Base-by-base conservation (phyloP, 2,888 invertebrate genomes). In the Coenonympha glycerion region DNA sequence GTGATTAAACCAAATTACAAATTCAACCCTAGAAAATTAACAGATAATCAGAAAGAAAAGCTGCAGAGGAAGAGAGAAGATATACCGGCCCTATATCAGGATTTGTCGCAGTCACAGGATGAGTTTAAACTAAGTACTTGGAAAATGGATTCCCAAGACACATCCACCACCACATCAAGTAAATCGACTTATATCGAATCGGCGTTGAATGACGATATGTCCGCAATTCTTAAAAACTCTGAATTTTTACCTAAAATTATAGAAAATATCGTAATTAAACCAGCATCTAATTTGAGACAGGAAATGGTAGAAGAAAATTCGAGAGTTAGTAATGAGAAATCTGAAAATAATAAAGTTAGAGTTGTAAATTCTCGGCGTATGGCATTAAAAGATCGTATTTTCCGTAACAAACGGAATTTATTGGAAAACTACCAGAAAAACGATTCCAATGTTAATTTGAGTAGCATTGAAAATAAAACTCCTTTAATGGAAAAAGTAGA, bases 51-150 rank as follows among this genome's bases (percentile, higher is more conserved):
- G 71, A 92, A 91, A 65, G 95, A 95, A 64, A 89, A 90, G 42
- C 72, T 93, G 28, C 90, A 89, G 57, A 89, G 89, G 46, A 90
- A 92, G 61, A 76, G 91, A 47, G 91, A 92, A 53, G 93, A 94
- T 68, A 95, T 95, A 60, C 95, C 95, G 2, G 95, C 95, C 0
- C 69, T 95, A 21, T 95, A 95, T 73, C 92, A 93, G 72, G 95
- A 95, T 72, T 87, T 94, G 58, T 92, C 93, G 4, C 93, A 93
- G 69, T 90, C 90, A 26, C 90, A 90, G 67, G 90, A 91, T 57
- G 83, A 86, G 53, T 79, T 85, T 48, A 81, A 82, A 61, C 71
- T 89, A 24, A 75, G 70, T 37, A 70, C 87, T 6, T 90, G 90
- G 90, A 89, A 88, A 63, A 82, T 74, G 8, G 80, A 84, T 50